These are phyloP conservation scores for Muscicapa adusta DNA, from an alignment of 2,113 vertebrate species.

Conservation along the genomic window DNA sequence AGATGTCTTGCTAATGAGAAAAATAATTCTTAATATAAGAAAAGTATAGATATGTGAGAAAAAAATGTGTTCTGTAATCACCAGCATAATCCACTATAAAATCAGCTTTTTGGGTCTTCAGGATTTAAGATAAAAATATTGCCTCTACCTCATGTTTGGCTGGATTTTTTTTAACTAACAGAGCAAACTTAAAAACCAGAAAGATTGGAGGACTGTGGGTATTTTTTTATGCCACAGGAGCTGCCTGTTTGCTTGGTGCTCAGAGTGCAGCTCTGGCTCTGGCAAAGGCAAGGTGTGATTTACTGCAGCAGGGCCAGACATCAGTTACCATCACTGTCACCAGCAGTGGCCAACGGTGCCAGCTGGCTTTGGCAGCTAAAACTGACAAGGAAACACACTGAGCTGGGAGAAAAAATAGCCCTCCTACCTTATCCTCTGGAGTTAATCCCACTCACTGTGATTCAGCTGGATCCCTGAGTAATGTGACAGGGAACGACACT, in stretches of 20 bases:
- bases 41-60: neutral
- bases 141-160: neutral
- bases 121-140: neutral
- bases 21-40: neutral
- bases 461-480: neutral
- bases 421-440: neutral
- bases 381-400: neutral
- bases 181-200: neutral
- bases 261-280: neutral
- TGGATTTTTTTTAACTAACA: neutral
- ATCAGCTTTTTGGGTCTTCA: neutral
- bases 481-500: fast-evolving
- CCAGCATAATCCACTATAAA: neutral
- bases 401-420: neutral
- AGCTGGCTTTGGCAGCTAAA: neutral
- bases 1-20: neutral
- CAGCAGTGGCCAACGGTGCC: neutral
- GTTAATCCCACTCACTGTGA: neutral
- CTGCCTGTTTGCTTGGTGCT: neutral
- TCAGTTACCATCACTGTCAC: neutral
- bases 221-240: neutral
- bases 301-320: neutral
- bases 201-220: neutral
- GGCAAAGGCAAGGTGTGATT: neutral
- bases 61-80: neutral